Percentiles rank a stretch among this genome's conserved stretches.
Evolutionary conservation across 2,113 vertebrate genomes (phyloP).

Genomic region (Thryonomys swinderianus): DNA sequence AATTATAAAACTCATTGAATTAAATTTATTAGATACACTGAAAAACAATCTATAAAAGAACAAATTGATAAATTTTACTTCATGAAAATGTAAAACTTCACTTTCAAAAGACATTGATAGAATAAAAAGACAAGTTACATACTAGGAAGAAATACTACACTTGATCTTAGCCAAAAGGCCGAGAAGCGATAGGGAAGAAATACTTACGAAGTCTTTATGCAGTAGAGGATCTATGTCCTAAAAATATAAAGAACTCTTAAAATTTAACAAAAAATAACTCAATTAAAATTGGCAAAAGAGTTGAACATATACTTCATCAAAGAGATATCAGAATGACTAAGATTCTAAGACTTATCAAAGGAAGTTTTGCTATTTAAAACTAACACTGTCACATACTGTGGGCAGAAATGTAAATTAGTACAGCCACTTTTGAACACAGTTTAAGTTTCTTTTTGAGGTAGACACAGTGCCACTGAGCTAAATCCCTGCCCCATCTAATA

Average conservation of each 20-base stretch:
- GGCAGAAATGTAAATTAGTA: neutral
- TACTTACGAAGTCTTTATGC: neutral
- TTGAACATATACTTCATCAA: neutral
- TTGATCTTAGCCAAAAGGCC: too few species aligned
- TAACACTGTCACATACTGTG: neutral
- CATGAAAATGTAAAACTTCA: neutral
- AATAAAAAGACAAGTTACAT: neutral
- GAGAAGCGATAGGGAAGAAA: too few species aligned
- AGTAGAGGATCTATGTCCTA: neutral
- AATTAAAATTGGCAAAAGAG: neutral
- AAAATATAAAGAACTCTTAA: constrained; percentile 12
- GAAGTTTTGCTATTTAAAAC: neutral
- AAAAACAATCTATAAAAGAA: neutral
- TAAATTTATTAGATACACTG: neutral
- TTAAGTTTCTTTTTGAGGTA: neutral
- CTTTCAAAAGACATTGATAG: neutral
- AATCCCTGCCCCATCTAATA: too few species aligned
- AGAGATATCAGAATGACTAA: neutral
- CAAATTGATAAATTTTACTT: neutral
- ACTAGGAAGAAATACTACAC: neutral
- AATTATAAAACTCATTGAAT: neutral
- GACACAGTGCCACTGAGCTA: too few species aligned
- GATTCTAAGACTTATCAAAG: constrained; percentile 16
- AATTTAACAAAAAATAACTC: neutral
- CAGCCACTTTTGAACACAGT: neutral